Percentiles rank a stretch among this genome's conserved stretches.
phyloP scores from a whole-genome alignment of 1,140 invertebrate species.

The Heterodera schachtii region DNA sequence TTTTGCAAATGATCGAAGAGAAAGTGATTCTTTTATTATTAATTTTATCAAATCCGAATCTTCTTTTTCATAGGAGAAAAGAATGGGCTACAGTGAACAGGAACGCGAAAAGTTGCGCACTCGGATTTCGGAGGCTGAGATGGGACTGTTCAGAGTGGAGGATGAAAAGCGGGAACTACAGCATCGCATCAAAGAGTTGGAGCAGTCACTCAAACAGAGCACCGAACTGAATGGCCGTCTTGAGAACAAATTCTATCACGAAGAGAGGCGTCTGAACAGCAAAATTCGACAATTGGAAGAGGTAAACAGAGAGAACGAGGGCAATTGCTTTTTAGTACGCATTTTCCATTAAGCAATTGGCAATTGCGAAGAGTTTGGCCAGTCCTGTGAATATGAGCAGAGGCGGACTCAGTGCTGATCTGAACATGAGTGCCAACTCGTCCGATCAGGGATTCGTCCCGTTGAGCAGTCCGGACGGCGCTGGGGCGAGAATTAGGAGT shows the following conservation, averaged over 20 bases:
- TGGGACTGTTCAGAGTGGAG: conserved; percentile 30
- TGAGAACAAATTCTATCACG: conserved; percentile 45
- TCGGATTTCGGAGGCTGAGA: conserved; percentile 33
- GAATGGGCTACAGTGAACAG: conserved; percentile 37
- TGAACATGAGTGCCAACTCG: conserved; percentile 45
- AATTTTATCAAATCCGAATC: conserved; percentile 14
- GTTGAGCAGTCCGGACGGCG: conserved; percentile 11
- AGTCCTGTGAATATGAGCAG: conserved; percentile 37
- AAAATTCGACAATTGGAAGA: conserved; percentile 42
- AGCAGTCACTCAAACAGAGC: conserved; percentile 27
- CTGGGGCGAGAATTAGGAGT: neutral
- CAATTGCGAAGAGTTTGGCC: conserved; percentile 30
- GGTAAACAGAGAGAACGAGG: conserved; percentile 13
- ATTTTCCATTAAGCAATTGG: conserved; percentile 30
- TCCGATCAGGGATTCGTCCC: conserved; percentile 41
- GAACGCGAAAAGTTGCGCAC: conserved; percentile 33
- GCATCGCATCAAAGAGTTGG: conserved; percentile 25
- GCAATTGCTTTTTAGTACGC: neutral
- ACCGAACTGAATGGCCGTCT: conserved; percentile 39
- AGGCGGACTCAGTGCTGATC: conserved; percentile 29
- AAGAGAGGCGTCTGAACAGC: conserved; percentile 32
- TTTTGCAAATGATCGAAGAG: conserved; percentile 43
- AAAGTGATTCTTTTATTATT: conserved; percentile 31
- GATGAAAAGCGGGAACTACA: conserved; percentile 39
- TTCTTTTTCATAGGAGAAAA: conserved; percentile 34